Conservation (phyloP, 1,140 invertebrate genomes). For the Diuraphis noxia region DNA sequence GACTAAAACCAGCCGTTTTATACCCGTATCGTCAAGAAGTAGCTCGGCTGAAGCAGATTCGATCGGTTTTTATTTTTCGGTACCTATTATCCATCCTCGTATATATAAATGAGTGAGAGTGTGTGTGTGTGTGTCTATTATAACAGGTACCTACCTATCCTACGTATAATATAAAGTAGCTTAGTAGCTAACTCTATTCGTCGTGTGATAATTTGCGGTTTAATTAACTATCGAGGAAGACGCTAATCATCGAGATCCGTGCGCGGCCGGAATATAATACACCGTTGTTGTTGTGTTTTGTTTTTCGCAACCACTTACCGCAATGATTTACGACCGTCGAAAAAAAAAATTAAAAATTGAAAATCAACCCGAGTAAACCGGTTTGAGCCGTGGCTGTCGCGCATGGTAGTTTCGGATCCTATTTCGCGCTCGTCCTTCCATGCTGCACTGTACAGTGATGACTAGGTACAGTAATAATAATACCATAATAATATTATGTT, state of each 20-base stretch:
- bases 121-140: too few relatives aligned
- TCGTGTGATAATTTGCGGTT: slow-evolving; percentile 4
- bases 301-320: slow-evolving; percentile 35
- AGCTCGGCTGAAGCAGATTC: neutral
- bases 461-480: too few relatives aligned
- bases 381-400: neutral
- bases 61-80: neutral
- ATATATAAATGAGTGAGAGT: too few relatives aligned
- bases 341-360: neutral
- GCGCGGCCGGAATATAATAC: neutral
- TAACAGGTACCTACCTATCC: too few relatives aligned
- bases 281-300: neutral
- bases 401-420: neutral
- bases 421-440: neutral
- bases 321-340: slow-evolving; percentile 33
- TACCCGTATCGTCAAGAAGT: neutral
- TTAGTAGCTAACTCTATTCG: neutral
- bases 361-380: neutral
- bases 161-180: neutral
- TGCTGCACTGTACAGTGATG: neutral
- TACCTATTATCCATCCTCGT: too few relatives aligned
- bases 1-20: too few relatives aligned
- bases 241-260: slow-evolving; percentile 2
- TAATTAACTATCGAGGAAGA: neutral
- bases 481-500: neutral